Conservation (phyloP, 1,140 invertebrate genomes). For the Dinothrombium tinctorium region DNA sequence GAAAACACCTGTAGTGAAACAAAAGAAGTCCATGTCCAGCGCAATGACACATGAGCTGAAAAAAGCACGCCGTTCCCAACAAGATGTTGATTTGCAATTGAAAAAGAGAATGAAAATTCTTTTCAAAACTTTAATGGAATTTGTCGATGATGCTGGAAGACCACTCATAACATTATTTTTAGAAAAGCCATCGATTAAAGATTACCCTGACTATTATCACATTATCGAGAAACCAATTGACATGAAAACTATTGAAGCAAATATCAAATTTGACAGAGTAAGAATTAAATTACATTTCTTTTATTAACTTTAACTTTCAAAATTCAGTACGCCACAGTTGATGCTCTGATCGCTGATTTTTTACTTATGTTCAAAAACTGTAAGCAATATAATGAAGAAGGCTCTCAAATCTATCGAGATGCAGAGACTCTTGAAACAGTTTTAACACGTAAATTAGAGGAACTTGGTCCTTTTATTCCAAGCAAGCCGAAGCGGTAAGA, state of each 20-base stretch:
- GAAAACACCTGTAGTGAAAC: neutral
- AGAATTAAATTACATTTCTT: conserved; percentile 12
- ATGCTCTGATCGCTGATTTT: conserved; percentile 40
- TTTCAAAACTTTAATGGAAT: conserved; percentile 25
- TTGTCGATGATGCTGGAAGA: conserved; percentile 49
- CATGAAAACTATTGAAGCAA: conserved; percentile 72
- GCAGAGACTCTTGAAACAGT: conserved; percentile 63
- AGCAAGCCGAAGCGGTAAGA: neutral
- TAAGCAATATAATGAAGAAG: conserved; percentile 83
- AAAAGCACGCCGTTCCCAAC: conserved; percentile 6
- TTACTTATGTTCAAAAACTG: conserved; percentile 86
- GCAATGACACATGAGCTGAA: conserved; percentile 21
- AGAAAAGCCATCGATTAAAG: conserved; percentile 82
- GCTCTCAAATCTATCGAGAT: conserved; percentile 80
- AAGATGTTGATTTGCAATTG: conserved; percentile 16
- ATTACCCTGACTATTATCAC: conserved; percentile 88
- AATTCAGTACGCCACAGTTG: conserved; percentile 32
- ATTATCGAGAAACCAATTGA: conserved; percentile 82
- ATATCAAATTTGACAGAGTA: conserved; percentile 44
- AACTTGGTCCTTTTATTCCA: conserved; percentile 27
- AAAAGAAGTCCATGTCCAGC: conserved; percentile 36
- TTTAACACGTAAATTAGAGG: conserved; percentile 55
- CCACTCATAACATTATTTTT: conserved; percentile 75
- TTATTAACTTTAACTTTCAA: conserved; percentile 8
- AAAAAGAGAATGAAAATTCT: conserved; percentile 21